Conservation (phyloP, 2,113 vertebrate genomes). For the Pelobates fuscus region DNA sequence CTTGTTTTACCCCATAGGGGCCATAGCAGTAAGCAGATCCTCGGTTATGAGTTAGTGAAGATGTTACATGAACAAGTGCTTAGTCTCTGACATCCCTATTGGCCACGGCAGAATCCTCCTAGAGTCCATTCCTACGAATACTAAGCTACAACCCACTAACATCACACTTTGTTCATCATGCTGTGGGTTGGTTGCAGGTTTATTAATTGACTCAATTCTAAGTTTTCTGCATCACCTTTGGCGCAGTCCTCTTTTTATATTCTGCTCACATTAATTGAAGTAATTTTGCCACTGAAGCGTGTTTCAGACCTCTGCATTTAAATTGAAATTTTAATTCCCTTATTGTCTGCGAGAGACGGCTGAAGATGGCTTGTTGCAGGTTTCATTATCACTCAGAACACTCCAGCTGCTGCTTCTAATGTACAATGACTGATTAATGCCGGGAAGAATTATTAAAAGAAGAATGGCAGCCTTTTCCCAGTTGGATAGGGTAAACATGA, state of each 20-base stretch:
- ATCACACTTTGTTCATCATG: constrained; percentile 31
- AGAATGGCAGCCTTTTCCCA: constrained; percentile 66
- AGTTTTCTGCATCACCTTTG: constrained; percentile 66
- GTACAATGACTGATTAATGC: constrained; percentile 75
- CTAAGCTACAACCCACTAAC: not conserved
- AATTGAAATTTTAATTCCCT: constrained; percentile 88
- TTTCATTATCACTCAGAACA: constrained; percentile 83
- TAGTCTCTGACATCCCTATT: not conserved
- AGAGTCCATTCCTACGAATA: not conserved
- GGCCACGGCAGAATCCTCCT: not conserved
- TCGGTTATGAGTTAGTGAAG: not conserved
- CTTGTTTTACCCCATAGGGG: not conserved
- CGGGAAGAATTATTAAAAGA: constrained; percentile 71
- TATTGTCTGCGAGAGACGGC: constrained; percentile 77
- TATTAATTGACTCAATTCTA: constrained; percentile 68
- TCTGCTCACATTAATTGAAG: constrained; percentile 83
- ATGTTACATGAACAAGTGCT: not conserved
- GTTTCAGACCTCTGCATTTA: constrained; percentile 83
- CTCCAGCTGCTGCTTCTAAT: constrained; percentile 81
- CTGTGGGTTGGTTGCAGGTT: constrained; percentile 56
- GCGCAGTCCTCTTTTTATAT: constrained; percentile 75
- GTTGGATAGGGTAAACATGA: constrained; percentile 57
- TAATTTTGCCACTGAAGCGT: constrained; percentile 82
- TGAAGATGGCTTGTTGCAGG: constrained; percentile 80
- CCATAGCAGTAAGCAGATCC: not conserved